Evolutionary conservation across 1,140 invertebrate genomes (phyloP), one percentile per base, ranked within the genome.

Genomic region (Chymomyza costata): DNA sequence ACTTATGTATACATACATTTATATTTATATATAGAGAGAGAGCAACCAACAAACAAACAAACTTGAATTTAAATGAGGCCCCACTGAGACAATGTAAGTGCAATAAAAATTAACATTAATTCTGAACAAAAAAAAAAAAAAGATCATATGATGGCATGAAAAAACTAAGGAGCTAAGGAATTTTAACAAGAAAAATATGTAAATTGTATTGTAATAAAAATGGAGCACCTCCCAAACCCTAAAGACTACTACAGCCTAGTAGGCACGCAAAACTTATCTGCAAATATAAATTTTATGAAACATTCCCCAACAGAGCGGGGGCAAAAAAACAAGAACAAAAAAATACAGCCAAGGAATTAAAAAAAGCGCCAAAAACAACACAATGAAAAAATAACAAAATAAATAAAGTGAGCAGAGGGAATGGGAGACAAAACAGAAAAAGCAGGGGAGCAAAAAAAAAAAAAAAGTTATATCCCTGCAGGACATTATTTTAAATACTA

Each of bases 401-500:
- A 65, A 66, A 58, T 70, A 59, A 67, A 70, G 59, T 64, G 45
- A 64, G 57, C 47, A 70, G 58, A 61, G 49, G 3, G 13, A 41
- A 53, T 37, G 37, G 11, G 17, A 60, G 30, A 60, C 25, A 21
- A 63, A 30, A 45, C 38, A 57, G 55, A 61, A 35, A 46, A 31
- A 47, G 40, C 35, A 40, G 5, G 37, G 52, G 50, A 44, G n/a
- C 40, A 46, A 31, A 46, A 53, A 40, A 30, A 41, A 48, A 8
- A 38, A 59, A 50, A 61, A 82, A 81, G 67, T 83, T 83, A 83
- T 83, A 83, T 83, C 80, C 74, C 80, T 83, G 80, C 80, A 83
- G 80, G 80, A 83, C 80, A 83, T 83, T 83, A 83, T 83, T 83
- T 83, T 83, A 83, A 83, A 83, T 80, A 83, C 80, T 83, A 83